These are phyloP conservation scores for Chamaea fasciata DNA, from an alignment of 2,113 vertebrate species.

Conservation along the genomic window DNA sequence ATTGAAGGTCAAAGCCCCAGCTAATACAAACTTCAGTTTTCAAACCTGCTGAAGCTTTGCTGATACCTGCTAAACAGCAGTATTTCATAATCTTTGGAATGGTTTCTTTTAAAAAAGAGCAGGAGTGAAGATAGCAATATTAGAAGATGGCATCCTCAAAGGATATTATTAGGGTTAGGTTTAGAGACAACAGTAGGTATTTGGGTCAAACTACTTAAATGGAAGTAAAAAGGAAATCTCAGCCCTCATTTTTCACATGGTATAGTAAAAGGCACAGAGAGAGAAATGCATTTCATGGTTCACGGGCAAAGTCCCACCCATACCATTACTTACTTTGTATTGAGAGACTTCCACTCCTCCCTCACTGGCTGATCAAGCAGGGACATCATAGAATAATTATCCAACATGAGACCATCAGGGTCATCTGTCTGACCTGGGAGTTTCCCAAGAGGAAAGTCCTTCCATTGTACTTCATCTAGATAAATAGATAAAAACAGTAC, in stretches of 20 bases:
- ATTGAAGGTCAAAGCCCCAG: background rate
- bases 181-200: background rate
- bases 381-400: constrained; percentile 83
- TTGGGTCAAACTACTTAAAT: background rate
- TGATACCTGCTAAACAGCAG: background rate
- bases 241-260: background rate
- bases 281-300: background rate
- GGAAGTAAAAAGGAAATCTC: background rate
- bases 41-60: background rate
- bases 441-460: constrained; percentile 83
- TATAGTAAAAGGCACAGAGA: background rate
- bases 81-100: background rate
- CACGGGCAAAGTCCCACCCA: background rate
- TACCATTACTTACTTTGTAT: constrained; percentile 23
- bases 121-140: background rate
- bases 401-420: constrained; percentile 84
- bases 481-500: background rate
- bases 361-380: constrained; percentile 85
- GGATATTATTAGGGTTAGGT: background rate
- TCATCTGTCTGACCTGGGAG: constrained; percentile 90
- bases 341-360: constrained; percentile 45
- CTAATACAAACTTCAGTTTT: background rate
- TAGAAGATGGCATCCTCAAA: background rate
- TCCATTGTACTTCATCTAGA: constrained; percentile 83
- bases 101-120: background rate